Base-by-base conservation (phyloP, 92 coral and sea anemone genomes). In the Epizoanthus scotinus region DNA sequence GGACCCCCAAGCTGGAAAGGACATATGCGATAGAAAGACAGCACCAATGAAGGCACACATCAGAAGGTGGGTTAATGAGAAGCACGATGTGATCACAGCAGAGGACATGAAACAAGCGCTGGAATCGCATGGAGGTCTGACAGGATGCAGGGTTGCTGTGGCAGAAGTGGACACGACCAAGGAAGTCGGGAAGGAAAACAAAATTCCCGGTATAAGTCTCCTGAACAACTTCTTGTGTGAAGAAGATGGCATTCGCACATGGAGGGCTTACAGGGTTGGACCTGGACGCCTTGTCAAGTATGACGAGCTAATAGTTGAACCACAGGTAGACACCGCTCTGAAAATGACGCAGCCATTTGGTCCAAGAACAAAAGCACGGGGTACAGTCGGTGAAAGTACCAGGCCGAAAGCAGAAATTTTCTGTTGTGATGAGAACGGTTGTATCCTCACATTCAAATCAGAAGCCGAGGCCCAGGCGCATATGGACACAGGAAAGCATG, bases 11-110 rank as follows among this genome's bases (percentile, higher is more conserved):
- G 66, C 87, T 3, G 83, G 83, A 21, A 85, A 78, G n/a, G 80
- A 85, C 31, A 85, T 85, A 12, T 85, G 84, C 59, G 84, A 85
- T 62, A 18, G 84, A 2, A 85, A 85, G 70, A 85, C 73, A 8
- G 88, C 88, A 10, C 71, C 88, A 13, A 85, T 78, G 84, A 85
- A 78, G 59, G 84, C 84, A 18, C 84, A 84, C 63, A 78, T 84
- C 54, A 57, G 63, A 19, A 57, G 88, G 49, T 84, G 83, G 70
- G 84, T 84, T 36, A 85, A 85, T 59, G 84, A 85, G 26, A 85
- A 85, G 25, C 79, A 78, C 73, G 79, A 85, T 27, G 88, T 85
- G 19, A 57, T 44, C 3, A 69, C 84, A n/a, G 84, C 88, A 15
- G 53, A 70, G 28, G 84, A 85, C 68, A 78, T 78, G 88, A 85